Conservation (phyloP, 2,113 vertebrate species). For the Zapus hudsonius region DNA sequence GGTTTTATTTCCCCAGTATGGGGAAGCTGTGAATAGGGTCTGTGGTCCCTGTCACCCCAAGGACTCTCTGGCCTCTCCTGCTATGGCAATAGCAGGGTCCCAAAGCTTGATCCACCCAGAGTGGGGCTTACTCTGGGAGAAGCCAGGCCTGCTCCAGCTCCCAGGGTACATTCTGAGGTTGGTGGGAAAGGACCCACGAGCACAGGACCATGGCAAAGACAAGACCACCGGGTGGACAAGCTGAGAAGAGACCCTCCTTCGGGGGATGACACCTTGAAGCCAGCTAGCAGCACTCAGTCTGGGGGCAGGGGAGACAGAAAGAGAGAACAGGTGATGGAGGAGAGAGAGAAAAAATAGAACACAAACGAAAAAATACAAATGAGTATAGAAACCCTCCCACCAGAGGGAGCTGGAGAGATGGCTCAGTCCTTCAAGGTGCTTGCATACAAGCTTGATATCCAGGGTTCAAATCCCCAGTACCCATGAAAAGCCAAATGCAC, state of each 20-base stretch:
- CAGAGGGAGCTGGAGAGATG: too few species aligned
- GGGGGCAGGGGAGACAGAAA: too few species aligned
- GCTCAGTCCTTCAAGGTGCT: too few species aligned
- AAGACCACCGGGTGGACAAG: neutral
- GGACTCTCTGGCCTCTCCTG: neutral
- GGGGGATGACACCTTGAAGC: neutral
- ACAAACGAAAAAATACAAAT: neutral
- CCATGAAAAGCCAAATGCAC: too few species aligned
- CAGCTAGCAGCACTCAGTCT: slow-evolving; percentile 62
- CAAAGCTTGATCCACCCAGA: neutral
- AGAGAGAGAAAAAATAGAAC: too few species aligned
- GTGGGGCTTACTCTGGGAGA: neutral
- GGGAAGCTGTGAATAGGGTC: slow-evolving; percentile 39
- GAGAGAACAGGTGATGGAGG: neutral
- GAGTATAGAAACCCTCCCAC: neutral
- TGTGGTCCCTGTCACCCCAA: neutral
- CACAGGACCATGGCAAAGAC: neutral
- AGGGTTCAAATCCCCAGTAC: too few species aligned
- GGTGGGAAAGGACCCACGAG: neutral
- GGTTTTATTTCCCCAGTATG: slow-evolving; percentile 74
- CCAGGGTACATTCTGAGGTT: neutral
- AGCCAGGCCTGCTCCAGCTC: neutral
- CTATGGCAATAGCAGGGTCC: neutral
- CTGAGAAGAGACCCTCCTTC: neutral
- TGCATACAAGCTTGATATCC: too few species aligned